phyloP scores from a whole-genome alignment of 2,888 invertebrate genomes.

The Blomia tropicalis region DNA sequence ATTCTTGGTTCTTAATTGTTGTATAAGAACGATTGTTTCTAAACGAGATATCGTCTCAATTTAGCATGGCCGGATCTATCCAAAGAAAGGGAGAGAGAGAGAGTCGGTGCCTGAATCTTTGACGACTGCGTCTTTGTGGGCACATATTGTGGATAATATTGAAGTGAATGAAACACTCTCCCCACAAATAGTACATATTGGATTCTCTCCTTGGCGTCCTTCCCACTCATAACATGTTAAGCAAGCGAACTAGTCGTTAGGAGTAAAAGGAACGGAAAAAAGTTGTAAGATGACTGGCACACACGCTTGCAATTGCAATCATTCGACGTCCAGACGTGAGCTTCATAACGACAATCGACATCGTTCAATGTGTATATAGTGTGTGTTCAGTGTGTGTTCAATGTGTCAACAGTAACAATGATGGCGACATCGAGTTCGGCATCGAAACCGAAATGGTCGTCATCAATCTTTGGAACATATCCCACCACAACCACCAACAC shows the following conservation, averaged over 20 bases:
- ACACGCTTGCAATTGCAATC: neutral
- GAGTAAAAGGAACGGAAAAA: no score
- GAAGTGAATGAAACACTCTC: no score
- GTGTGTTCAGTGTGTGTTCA: neutral
- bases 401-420: neutral
- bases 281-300: no score
- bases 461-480: constrained; percentile 9
- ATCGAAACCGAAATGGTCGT: constrained; percentile 10
- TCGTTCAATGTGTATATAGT: neutral
- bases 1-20: no score
- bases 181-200: neutral
- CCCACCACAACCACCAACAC: neutral
- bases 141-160: no score
- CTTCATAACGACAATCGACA: neutral
- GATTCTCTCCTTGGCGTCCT: neutral
- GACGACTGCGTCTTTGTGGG: no score
- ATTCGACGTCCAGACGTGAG: neutral
- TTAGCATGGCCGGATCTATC: no score
- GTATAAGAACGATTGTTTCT: no score
- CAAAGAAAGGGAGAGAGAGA: no score
- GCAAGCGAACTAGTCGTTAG: neutral
- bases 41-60: no score
- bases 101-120: no score
- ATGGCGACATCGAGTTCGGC: neutral
- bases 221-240: neutral